Base-by-base conservation (phyloP, 2,113 vertebrate species). In the Ophthalmolycus amberensis region DNA sequence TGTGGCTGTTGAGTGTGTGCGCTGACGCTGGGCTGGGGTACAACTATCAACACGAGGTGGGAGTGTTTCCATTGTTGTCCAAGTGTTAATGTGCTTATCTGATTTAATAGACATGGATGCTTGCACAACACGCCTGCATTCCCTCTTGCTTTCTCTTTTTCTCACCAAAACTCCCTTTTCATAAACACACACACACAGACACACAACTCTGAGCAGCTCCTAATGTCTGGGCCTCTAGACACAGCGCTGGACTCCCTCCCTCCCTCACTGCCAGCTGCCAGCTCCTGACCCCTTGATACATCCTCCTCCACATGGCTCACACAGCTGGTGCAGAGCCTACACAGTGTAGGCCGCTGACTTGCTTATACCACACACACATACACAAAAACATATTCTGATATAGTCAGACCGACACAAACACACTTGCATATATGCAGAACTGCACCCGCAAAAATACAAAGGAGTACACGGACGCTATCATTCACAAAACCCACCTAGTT, bases 291-390 rank as follows among this genome's bases (percentile, higher is more conserved):
- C 79, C 77, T 74, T 72, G 77, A 87, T 91, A 83, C 89, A 86
- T 88, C 87, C 87, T 91, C 89, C 89, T 92, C 87, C 89, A 88
- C 90, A 89, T 90, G 89, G 88, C 74, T 84, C 79, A 82, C 88
- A 90, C 90, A 89, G 87, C 84, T 89, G 87, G 85, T 88, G 50
- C 80, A 66, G 68, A 90, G 83, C 85, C 84, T 72, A 68, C 59
- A 76, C 60, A 74, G 29, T 68, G 66, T 76, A 76, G 76, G 76
- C 94, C 91, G 93, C 95, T 95, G 95, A 93, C 95, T 94, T 94
- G 95, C 95, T 95, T 94, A 72, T 71, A 71, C 75, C 95, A 95
- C 95, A 93, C 44, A 71, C 27, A 69, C 10, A 40, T 22, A 71
- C 42, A 42, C 56, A 60, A 59, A 70, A 77, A 71, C 54, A 68